Evolutionary conservation across 2,797 vertebrate genomes (phyloP), one percentile per base, ranked within the genome.

Genomic region (Tokudaia tokunoshimensis): DNA sequence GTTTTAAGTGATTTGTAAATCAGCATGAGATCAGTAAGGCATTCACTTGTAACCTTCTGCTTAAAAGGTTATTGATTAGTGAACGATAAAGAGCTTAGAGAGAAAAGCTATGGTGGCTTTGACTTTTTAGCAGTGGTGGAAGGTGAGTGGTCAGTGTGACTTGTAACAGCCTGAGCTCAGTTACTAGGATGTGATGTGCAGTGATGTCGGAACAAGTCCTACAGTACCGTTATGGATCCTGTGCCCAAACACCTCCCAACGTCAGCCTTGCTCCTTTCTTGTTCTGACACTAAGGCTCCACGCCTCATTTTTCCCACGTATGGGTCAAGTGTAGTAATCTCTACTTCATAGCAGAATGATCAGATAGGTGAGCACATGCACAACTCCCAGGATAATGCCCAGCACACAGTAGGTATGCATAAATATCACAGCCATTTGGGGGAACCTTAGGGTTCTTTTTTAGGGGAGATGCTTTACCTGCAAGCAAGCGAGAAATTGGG

Each of bases 401-500:
- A 22, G 22, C 26, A 59, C 34, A 75, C 3, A 59, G 57, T 37
- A 75, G 34, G 31, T 74, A 89, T 55, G 75, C 50, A 93, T 9
- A 96, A 80, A 82, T 34, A 92, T 59, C 85, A 94, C 75, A 80
- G 57, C 41, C 76, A 94, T 37, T 82, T 75, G 79, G 86, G 74
- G 76, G 29, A 94, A 82, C 65, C 93, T 91, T 79, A 87, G 50
- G 47, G 24, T 52, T 93, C 26, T 85, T 74, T 61, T 89, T 67
- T 12, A 81, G 34, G 81, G 84, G 34, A 95, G 89, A 95, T 91
- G 52, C 79, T 98, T 98, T 99, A 99, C 99, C 99, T 99, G 99
- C 99, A 96, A 99, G 99, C 98, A 99, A 99, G 80, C 99, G 99
- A 97, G 99, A 99, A 96, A 99, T 98, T 1, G 99, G 99, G 75